Base-by-base conservation (phyloP, 2,888 invertebrate genomes). In the Melinaea menophilus region DNA sequence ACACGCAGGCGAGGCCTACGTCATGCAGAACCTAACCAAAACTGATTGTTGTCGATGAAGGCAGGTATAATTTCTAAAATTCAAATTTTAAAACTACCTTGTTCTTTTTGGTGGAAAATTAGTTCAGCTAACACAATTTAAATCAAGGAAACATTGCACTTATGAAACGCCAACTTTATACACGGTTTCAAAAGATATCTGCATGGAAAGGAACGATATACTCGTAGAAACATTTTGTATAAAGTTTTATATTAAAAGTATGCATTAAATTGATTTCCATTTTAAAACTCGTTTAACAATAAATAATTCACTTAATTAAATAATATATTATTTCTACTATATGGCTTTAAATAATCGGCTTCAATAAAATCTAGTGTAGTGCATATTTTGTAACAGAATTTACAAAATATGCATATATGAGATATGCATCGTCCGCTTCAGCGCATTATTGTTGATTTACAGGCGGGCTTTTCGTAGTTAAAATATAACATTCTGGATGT, bases 1-100 rank as follows among this genome's bases (percentile, higher is more conserved):
- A 11, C 95, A 96, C 79, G 95, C 95, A 0, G 96, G 96, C 0
- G 96, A 97, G 81, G 95, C 96, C 0, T 97, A 97, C 77, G 96
- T 96, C 11, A 95, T 96, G 91, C 96, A 96, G 82, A 95, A 96
- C 79, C 91, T 97, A 54, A 96, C 96, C 2, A 93, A 94, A 75
- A 96, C 96, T 0, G 96, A 97, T 78, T 89, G 96, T 90, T 97
- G 2, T 92, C 94, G 11, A 96, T 96, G 73, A 96, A 95, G 91
- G 96, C 95, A 80, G 83, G 66, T 56, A 51, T 31, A 2, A 46
- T 56, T 45, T 54, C 13, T 56, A 54, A n/a, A 34, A 46, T 59
- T 59, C 4, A 33, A 46, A 47, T 2, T 11, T 46, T 22, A 45
- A 5, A 47, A 12, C 33, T 31, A n/a, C 22, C 31, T 51, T 5